Conservation (phyloP, 2,888 invertebrate genomes). For the Chrysina gloriosa region DNA sequence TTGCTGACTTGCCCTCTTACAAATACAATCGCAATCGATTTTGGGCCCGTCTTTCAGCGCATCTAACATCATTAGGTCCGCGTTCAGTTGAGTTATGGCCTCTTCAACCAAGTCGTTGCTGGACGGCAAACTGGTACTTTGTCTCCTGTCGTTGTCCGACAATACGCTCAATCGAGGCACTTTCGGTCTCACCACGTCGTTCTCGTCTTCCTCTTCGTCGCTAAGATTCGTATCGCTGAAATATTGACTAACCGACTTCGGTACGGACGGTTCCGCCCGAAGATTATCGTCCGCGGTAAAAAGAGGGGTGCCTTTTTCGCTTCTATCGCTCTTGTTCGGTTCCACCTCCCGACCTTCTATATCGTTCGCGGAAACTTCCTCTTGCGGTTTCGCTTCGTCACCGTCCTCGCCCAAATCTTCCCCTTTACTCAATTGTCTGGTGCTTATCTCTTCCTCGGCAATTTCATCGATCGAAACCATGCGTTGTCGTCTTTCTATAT, state of each 20-base stretch:
- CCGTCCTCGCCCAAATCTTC: not conserved
- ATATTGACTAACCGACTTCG: slow-evolving; percentile 28
- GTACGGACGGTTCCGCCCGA: not conserved
- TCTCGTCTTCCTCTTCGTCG: not conserved
- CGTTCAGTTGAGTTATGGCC: not conserved
- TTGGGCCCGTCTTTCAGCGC: not conserved
- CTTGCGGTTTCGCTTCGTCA: not conserved
- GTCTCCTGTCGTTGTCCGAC: not conserved
- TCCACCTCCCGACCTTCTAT: not conserved
- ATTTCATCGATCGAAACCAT: not conserved
- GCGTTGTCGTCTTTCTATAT: not conserved
- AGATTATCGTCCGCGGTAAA: not conserved
- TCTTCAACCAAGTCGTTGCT: not conserved
- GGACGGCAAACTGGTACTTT: not conserved
- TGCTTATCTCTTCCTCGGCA: not conserved
- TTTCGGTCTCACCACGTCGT: not conserved
- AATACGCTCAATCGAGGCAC: not conserved
- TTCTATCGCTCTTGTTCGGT: not conserved
- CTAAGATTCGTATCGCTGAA: not conserved
- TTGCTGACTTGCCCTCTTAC: not conserved
- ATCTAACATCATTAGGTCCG: not conserved
- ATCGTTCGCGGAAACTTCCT: not conserved
- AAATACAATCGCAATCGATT: not conserved
- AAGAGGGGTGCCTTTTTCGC: slow-evolving; percentile 8
- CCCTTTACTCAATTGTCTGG: not conserved